phyloP scores from a whole-genome alignment of 2,113 vertebrate species.

The Lagenorhynchus albirostris region DNA sequence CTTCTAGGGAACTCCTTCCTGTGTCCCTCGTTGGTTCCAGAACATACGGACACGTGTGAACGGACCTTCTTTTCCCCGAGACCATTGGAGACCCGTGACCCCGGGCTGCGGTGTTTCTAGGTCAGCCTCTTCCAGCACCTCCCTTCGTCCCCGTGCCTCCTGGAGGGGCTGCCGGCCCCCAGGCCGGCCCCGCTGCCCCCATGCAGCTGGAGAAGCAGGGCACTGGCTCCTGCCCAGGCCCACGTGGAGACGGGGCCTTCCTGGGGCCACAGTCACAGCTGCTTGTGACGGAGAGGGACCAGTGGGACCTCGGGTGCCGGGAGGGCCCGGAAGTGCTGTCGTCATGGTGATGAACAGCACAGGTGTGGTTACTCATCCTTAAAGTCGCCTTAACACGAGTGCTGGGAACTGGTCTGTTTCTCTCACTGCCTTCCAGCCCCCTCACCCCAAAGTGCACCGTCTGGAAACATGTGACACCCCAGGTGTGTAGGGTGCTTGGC shows the following conservation, averaged over 20 bases:
- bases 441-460: fast-evolving
- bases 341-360: fast-evolving
- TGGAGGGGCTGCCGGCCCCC: background rate
- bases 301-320: background rate
- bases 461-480: fast-evolving
- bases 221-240: background rate
- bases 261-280: background rate
- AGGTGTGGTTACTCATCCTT: background rate
- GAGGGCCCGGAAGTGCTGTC: background rate
- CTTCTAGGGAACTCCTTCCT: background rate
- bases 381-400: too few species aligned
- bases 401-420: background rate
- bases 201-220: background rate
- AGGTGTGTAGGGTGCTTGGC: background rate
- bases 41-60: fast-evolving
- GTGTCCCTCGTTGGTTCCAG: background rate
- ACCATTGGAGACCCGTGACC: background rate
- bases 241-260: background rate
- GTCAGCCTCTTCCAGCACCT: background rate
- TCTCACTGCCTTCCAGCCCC: fast-evolving
- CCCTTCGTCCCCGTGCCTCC: fast-evolving
- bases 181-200: too few species aligned
- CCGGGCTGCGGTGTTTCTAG: background rate
- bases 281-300: background rate
- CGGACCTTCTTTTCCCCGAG: background rate